Conservation (phyloP, 23 tunicate species). For the Aplidium turbinatum region DNA sequence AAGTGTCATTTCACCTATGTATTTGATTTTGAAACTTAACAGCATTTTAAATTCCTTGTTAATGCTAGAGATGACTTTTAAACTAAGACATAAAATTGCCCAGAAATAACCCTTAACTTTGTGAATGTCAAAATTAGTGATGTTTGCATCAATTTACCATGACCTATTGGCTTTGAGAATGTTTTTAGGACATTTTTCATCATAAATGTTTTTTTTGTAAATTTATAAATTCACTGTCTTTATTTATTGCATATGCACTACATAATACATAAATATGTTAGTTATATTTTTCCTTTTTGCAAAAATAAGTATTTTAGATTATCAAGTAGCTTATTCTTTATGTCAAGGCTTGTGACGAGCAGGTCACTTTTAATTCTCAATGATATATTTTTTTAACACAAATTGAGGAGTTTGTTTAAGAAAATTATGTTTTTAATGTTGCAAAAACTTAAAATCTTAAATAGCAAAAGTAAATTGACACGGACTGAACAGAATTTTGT, state of each 20-base stretch:
- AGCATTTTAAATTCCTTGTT: too few species aligned
- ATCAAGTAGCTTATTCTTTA: too few species aligned
- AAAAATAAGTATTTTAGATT: too few species aligned
- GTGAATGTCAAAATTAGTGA: not conserved
- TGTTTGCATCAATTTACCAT: not conserved
- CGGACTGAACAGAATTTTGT: too few species aligned
- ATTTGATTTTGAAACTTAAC: not conserved
- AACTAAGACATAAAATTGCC: not conserved
- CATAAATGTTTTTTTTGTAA: not conserved
- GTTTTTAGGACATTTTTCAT: not conserved
- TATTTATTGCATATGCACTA: not conserved
- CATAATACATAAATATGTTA: not conserved
- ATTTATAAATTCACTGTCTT: not conserved
- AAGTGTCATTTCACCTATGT: slow-evolving; percentile 1
- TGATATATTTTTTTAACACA: too few species aligned
- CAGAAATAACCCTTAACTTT: not conserved
- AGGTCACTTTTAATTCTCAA: too few species aligned
- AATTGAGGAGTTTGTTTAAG: too few species aligned
- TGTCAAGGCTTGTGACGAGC: too few species aligned
- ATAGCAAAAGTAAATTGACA: too few species aligned
- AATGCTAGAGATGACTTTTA: not conserved
- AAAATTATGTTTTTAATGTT: too few species aligned
- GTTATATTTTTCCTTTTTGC: not conserved
- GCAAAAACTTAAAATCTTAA: too few species aligned
- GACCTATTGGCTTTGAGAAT: not conserved